Percentiles rank a stretch among this genome's conserved stretches.
Conservation (phyloP, 2,797 vertebrate species). For the Chanos chanos region DNA sequence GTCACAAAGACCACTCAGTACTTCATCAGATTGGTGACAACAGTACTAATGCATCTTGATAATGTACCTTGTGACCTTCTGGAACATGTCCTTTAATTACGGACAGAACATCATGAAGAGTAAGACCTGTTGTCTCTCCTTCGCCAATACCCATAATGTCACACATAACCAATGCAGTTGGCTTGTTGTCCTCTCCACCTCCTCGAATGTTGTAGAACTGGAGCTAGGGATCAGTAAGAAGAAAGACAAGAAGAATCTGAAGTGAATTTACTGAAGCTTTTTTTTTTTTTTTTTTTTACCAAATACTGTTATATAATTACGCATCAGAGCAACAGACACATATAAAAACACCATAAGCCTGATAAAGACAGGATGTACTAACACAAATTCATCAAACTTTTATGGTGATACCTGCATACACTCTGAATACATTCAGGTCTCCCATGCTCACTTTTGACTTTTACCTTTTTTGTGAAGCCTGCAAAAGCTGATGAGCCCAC, state of each 20-base stretch:
- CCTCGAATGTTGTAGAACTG: slow-evolving; percentile 57
- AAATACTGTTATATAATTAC: too few relatives aligned
- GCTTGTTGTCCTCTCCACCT: slow-evolving; percentile 4
- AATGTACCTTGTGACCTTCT: slow-evolving; percentile 61
- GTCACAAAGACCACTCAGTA: background rate
- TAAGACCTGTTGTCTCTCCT: slow-evolving; percentile 49
- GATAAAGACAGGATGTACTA: too few relatives aligned
- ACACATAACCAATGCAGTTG: slow-evolving; percentile 55
- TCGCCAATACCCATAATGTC: slow-evolving; percentile 63
- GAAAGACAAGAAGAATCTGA: background rate
- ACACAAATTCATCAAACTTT: too few relatives aligned
- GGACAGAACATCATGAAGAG: slow-evolving; percentile 60
- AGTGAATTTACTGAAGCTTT: too few relatives aligned
- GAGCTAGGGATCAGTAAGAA: slow-evolving; percentile 44
- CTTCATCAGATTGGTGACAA: background rate
- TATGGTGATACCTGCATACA: background rate
- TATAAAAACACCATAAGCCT: too few relatives aligned
- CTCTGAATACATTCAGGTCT: background rate
- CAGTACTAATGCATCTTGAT: too few relatives aligned
- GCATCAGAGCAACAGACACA: too few relatives aligned
- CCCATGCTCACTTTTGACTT: background rate
- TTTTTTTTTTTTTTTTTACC: too few relatives aligned
- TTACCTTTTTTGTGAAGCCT: slow-evolving; percentile 71
- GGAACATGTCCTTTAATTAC: slow-evolving; percentile 65
- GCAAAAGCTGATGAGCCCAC: slow-evolving; percentile 53